phyloP scores from a whole-genome alignment of 2,113 vertebrate genomes.

The Micromys minutus region DNA sequence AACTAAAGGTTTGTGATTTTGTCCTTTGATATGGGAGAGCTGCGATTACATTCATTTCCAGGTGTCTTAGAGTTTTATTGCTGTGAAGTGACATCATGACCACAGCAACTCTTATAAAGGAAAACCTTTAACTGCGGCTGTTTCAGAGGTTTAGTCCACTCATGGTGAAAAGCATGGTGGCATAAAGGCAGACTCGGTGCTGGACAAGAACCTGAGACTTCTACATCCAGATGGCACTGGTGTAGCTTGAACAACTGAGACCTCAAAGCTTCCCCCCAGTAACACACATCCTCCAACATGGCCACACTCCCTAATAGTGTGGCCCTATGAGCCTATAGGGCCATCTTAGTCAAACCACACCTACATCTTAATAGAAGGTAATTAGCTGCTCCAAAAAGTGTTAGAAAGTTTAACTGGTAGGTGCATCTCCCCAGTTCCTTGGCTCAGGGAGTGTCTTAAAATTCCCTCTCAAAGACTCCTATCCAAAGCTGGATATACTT shows the following conservation, averaged over 20 bases:
- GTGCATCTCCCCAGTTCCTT: neutral
- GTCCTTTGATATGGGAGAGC: neutral
- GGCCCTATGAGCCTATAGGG: neutral
- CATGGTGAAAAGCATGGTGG: neutral
- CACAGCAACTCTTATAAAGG: neutral
- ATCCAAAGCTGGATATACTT: neutral
- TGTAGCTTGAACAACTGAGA: neutral
- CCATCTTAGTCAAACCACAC: neutral
- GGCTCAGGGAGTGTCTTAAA: neutral
- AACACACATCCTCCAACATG: neutral
- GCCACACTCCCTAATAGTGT: neutral
- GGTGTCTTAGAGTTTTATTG: neutral
- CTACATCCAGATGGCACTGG: neutral
- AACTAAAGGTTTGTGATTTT: neutral
- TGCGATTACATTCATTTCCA: neutral
- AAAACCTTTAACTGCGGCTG: neutral
- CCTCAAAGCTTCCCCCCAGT: neutral
- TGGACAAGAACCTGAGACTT: neutral
- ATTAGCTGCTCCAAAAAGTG: conserved; percentile 14
- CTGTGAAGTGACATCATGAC: neutral
- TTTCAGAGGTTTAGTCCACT: neutral
- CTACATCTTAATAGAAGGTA: neutral
- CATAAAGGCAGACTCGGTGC: neutral
- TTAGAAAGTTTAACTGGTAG: neutral
- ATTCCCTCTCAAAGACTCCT: neutral